Conservation (phyloP, 2,797 vertebrate genomes). For the Alcedo quadribrachys region DNA sequence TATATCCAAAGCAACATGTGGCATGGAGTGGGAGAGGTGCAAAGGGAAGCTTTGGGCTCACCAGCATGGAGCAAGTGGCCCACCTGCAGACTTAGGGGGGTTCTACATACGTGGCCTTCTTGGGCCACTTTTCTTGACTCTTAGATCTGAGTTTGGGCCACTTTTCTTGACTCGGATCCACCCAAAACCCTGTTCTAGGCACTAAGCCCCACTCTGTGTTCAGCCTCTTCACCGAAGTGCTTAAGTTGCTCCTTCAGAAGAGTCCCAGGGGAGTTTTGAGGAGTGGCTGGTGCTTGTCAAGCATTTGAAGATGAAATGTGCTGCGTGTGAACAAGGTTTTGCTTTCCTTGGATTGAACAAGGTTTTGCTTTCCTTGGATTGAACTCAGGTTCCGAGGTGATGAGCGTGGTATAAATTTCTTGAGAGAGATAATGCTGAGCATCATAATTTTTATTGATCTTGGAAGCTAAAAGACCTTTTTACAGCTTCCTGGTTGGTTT, state of each 20-base stretch:
- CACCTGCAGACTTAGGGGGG: neutral
- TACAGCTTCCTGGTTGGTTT: neutral
- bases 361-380: slow-evolving; percentile 11
- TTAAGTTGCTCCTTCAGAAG: neutral
- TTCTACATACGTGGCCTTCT: fast-evolving
- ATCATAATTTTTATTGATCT: slow-evolving; percentile 45
- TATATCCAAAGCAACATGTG: neutral
- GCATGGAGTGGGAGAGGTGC: neutral
- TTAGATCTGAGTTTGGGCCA: no score
- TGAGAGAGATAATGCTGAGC: slow-evolving; percentile 20
- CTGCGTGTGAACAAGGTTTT: neutral
- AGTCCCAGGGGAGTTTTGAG: neutral
- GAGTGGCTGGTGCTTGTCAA: slow-evolving; percentile 47
- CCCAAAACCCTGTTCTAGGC: neutral
- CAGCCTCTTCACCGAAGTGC: neutral
- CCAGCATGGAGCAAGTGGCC: fast-evolving
- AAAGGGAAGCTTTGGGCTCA: neutral
- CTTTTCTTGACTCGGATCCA: no score
- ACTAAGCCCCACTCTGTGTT: fast-evolving
- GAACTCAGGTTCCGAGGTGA: slow-evolving; percentile 1
- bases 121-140: neutral
- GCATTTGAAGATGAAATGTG: slow-evolving; percentile 23
- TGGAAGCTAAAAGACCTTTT: neutral
- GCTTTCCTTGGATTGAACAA: slow-evolving; percentile 19
- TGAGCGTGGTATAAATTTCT: slow-evolving; percentile 16